These are phyloP conservation scores for Neocrepidodera transversa DNA, from an alignment of 2,888 invertebrate species.

Conservation along the genomic window DNA sequence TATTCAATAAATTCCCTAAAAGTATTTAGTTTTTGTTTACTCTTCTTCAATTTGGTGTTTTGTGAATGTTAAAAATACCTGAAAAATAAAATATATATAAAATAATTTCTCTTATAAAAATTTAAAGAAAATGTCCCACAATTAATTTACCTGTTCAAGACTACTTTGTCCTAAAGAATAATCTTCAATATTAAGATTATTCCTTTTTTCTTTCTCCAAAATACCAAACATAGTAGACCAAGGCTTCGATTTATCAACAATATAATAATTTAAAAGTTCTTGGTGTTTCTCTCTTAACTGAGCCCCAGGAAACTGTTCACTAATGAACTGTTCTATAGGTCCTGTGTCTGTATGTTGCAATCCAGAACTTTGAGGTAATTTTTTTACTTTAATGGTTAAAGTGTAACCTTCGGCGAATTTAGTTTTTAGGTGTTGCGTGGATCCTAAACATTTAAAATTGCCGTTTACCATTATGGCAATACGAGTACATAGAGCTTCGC, in stretches of 20 bases:
- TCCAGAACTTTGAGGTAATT: slow-evolving; percentile 33
- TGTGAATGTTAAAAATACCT: slow-evolving; percentile 74
- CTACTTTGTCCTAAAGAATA: slow-evolving; percentile 83
- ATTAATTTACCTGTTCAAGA: slow-evolving; percentile 16
- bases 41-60: slow-evolving; percentile 59
- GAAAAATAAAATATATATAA: slow-evolving; percentile 31
- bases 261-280: slow-evolving; percentile 75
- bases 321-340: slow-evolving; percentile 48
- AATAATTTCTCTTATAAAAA: neutral
- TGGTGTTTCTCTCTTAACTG: slow-evolving; percentile 72
- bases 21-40: too few relatives aligned
- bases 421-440: slow-evolving; percentile 81
- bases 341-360: slow-evolving; percentile 25
- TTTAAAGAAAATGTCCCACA: neutral
- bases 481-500: slow-evolving; percentile 82
- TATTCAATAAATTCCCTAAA: too few relatives aligned
- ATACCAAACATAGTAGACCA: slow-evolving; percentile 81
- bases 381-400: slow-evolving; percentile 58
- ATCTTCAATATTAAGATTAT: slow-evolving; percentile 69
- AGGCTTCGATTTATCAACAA: slow-evolving; percentile 65
- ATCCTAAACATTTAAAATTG: slow-evolving; percentile 78
- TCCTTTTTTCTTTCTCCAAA: slow-evolving; percentile 66
- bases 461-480: slow-evolving; percentile 89
- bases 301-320: slow-evolving; percentile 50
- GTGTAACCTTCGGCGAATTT: slow-evolving; percentile 73